Conservation (phyloP, 2,113 vertebrate genomes). For the Steatornis caripensis region DNA sequence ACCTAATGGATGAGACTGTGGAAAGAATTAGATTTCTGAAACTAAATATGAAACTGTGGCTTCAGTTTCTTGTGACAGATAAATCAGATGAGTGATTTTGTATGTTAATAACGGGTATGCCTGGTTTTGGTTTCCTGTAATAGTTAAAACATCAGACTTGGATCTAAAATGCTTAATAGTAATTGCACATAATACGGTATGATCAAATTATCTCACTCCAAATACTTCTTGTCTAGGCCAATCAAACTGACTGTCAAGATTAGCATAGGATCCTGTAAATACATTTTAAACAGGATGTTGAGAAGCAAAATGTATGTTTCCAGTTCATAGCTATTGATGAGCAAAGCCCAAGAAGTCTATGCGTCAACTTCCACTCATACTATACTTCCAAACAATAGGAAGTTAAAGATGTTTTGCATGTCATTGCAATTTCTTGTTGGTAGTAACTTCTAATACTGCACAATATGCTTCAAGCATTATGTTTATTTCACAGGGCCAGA, state of each 20-base stretch:
- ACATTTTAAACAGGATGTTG: neutral
- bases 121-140: neutral
- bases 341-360: neutral
- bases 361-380: neutral
- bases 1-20: neutral
- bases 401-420: neutral
- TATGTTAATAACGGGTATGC: neutral
- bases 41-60: neutral
- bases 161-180: neutral
- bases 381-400: neutral
- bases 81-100: neutral
- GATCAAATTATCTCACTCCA: neutral
- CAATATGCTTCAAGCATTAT: neutral
- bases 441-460: neutral
- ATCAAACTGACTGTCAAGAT: neutral
- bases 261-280: neutral
- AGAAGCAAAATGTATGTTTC: neutral
- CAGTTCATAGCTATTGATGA: neutral
- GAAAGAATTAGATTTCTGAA: neutral
- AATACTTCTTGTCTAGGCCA: neutral
- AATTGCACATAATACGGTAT: neutral
- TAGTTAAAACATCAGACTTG: neutral
- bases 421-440: neutral
- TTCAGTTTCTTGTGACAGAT: neutral
- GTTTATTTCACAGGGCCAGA: constrained; percentile 82